Evolutionary conservation across 1,140 invertebrate species (phyloP), one percentile per base, ranked within the genome.

Genomic region (Chironomus tepperi): DNA sequence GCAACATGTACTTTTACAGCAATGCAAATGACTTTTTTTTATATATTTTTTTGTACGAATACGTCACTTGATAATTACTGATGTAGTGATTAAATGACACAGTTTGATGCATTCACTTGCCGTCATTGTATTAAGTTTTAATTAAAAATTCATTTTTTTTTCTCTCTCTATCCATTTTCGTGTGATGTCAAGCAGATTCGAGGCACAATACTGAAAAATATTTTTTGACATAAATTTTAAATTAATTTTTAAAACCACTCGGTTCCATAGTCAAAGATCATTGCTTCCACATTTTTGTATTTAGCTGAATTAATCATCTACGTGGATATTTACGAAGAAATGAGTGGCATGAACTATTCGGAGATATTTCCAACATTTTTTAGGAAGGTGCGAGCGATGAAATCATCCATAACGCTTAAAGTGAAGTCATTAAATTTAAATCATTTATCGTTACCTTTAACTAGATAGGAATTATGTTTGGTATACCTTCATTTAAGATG

Each of bases 391-490:
- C 47, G 47, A 57, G 47, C 65, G 65, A 70, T 70, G 65, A 70
- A 70, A 70, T 70, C 65, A 70, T 70, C 65, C 65, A 70, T 70
- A 70, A 70, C 65, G 65, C 16, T 70, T 70, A 10, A 70, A 70
- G 19, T 18, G 16, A 70, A 21, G 65, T 70, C 65, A 70, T 70
- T 70, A 70, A 70, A 70, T 19, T 70, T 70, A 70, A 70, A 70
- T 70, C 65, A 70, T 21, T 70, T 70, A 70, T 70, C 47, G 47
- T 57, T 57, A 57, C 47, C 47, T 57, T 57, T 57, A 57, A 57
- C 47, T 57, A 57, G 47, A 57, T 57, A 57, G 47, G 5, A 34
- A 34, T 2, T 34, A 2, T 34, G 5, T 34, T 34, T 34, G 24
- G 24, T 34, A 34, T 34, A 34, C 24, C 24, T 34, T 34, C 24